Conservation (phyloP, 2,888 invertebrate species). For the Exocentrus adspersus region DNA sequence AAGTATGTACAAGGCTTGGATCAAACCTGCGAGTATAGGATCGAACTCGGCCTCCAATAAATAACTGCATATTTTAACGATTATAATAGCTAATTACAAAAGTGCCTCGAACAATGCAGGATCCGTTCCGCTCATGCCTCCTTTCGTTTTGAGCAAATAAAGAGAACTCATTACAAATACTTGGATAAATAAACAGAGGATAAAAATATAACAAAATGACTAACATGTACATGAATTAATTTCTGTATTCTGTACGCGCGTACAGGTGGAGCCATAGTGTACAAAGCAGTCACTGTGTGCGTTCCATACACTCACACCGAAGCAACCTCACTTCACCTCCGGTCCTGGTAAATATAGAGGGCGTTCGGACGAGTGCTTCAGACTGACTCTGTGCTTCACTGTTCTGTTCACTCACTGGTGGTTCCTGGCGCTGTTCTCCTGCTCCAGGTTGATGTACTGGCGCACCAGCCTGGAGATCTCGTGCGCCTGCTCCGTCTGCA, state of each 20-base stretch:
- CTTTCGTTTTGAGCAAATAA: slow-evolving; percentile 1
- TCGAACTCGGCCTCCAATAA: slow-evolving; percentile 13
- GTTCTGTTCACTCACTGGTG: no score
- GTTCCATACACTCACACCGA: no score
- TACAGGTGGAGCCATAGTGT: no score
- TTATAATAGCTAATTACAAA: slow-evolving; percentile 6
- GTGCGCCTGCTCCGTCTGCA: slow-evolving; percentile 97
- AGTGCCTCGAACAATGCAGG: background rate
- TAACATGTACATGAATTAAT: no score
- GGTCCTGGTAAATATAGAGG: no score
- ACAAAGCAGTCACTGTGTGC: no score
- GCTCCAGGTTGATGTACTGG: slow-evolving; percentile 95
- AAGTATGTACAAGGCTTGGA: slow-evolving; percentile 12
- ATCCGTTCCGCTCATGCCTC: background rate
- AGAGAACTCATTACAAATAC: no score
- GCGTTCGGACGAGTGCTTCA: slow-evolving; percentile 1
- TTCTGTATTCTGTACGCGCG: no score
- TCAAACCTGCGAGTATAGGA: slow-evolving; percentile 14
- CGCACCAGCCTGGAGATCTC: slow-evolving; percentile 96
- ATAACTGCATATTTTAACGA: slow-evolving; percentile 3
- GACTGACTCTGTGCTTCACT: no score
- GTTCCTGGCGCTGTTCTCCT: slow-evolving; percentile 62
- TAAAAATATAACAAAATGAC: no score
- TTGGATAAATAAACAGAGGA: no score
- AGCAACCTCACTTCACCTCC: no score